Evolutionary conservation across 1,140 invertebrate species (phyloP), one percentile per base, ranked within the genome.

Genomic region (Trichonephila clavipes): DNA sequence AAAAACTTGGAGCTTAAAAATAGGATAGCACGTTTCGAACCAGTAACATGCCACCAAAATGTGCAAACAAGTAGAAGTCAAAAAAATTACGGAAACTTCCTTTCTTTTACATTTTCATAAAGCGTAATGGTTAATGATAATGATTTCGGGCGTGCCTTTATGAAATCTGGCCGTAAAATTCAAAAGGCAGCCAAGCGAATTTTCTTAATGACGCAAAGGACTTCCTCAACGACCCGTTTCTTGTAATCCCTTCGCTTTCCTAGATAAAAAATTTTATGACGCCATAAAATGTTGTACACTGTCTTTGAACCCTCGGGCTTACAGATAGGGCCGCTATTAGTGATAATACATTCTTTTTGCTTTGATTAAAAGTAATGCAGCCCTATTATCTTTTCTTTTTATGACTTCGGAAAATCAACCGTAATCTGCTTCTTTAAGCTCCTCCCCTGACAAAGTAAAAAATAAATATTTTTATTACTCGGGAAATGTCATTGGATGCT

Each of bases 221-320:
- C 66, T 24, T 69, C 28, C 10, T 18, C 14, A 40, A 18, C 34
- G 72, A 77, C 28, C 16, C 72, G 12, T 77, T 77, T 77, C 12
- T 77, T 77, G 28, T 7, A 19, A 77, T 77, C 16, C n/a, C 0
- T 6, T 40, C 34, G 0, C 4, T 40, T 77, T 28, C 14, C 18
- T 77, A 77, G 72, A 77, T 77, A 77, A 40, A 77, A 77, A 77
- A 77, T 77, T 77, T 77, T 77, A 77, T 40, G 72, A 5, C 16
- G 34, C 18, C 34, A 40, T 77, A 77, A 77, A 77, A 40, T 40
- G 72, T 6, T 40, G 24, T 16, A 8, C 72, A 77, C 16, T 77
- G 40, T 77, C 72, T 77, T 28, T 14, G 18, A 6, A 12, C 28
- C 34, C 24, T 28, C 24, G 5, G 14, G 16, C 7, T 14, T 24